Evolutionary conservation across 1,140 invertebrate genomes (phyloP).

Genomic region (Colletes latitarsis): DNA sequence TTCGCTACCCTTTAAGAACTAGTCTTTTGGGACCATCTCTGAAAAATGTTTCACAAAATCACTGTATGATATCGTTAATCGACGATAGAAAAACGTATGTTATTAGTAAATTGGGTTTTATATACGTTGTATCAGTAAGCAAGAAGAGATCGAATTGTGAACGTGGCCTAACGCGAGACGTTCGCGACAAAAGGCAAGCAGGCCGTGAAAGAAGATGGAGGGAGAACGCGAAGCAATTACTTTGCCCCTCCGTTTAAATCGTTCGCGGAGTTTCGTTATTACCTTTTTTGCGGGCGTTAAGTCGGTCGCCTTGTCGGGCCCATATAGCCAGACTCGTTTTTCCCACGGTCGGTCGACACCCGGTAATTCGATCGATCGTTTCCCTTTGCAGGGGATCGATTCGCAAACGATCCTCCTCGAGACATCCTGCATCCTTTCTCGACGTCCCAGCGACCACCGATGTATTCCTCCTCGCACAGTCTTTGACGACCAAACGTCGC

Average conservation of each 20-base stretch:
- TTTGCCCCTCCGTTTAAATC: conserved; percentile 50
- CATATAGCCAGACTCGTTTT: conserved; percentile 23
- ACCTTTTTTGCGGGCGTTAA: conserved; percentile 38
- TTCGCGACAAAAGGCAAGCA: conserved; percentile 5
- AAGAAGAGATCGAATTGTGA: conserved; percentile 6
- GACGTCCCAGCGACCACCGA: too few relatives aligned
- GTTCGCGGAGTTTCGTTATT: conserved; percentile 50
- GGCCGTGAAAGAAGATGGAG: not conserved
- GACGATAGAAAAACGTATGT: too few relatives aligned
- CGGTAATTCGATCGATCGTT: conserved; percentile 38
- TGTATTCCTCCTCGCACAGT: too few relatives aligned
- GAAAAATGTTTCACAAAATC: too few relatives aligned
- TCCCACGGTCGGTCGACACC: conserved; percentile 42
- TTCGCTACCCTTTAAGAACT: too few relatives aligned
- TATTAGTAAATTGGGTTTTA: too few relatives aligned
- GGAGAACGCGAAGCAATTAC: conserved; percentile 34
- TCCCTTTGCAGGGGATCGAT: not conserved
- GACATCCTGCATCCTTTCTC: not conserved
- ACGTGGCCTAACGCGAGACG: conserved; percentile 14
- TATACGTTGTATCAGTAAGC: not conserved
- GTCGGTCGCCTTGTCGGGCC: conserved; percentile 26
- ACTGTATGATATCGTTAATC: too few relatives aligned
- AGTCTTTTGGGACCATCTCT: too few relatives aligned
- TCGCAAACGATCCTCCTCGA: not conserved
- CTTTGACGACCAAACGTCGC: too few relatives aligned